A percentile compares a stretch with the other conserved stretches of the same genome.
These are phyloP conservation scores for Speoplatyrhinus poulsoni DNA, from an alignment of 2,113 vertebrate species.

Conservation along the genomic window DNA sequence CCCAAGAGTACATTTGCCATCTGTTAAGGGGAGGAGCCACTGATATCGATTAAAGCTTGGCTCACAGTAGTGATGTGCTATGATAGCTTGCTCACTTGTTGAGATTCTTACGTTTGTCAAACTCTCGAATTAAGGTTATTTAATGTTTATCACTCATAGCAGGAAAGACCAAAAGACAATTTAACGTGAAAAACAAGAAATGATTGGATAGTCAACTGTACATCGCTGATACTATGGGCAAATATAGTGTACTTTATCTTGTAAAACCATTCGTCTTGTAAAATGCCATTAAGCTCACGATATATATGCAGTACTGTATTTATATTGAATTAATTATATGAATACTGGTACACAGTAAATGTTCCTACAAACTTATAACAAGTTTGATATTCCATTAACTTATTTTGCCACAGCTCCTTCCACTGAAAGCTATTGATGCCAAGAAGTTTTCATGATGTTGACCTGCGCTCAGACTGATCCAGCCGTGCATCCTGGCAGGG, in stretches of 20 bases:
- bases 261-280: too few relatives aligned
- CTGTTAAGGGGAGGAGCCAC: conserved; percentile 25
- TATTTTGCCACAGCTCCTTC: conserved; percentile 15
- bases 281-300: too few relatives aligned
- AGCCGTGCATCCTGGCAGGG: conserved; percentile 31
- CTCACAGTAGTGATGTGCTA: conserved; percentile 36
- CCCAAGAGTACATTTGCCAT: conserved; percentile 18
- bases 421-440: conserved; percentile 4
- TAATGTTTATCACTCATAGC: conserved; percentile 18
- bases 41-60: conserved; percentile 40
- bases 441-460: conserved; percentile 37
- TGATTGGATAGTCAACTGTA: neutral
- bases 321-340: too few relatives aligned
- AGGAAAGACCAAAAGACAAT: neutral
- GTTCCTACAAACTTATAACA: conserved; percentile 17
- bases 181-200: neutral
- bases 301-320: too few relatives aligned
- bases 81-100: conserved; percentile 14
- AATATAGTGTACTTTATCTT: too few relatives aligned
- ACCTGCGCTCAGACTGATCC: conserved; percentile 41
- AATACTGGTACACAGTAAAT: too few relatives aligned
- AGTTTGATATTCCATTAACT: conserved; percentile 28
- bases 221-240: neutral
- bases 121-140: conserved; percentile 32
- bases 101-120: conserved; percentile 5